Conservation (phyloP, 2,888 invertebrate species). For the Neoitamus cyanurus region DNA sequence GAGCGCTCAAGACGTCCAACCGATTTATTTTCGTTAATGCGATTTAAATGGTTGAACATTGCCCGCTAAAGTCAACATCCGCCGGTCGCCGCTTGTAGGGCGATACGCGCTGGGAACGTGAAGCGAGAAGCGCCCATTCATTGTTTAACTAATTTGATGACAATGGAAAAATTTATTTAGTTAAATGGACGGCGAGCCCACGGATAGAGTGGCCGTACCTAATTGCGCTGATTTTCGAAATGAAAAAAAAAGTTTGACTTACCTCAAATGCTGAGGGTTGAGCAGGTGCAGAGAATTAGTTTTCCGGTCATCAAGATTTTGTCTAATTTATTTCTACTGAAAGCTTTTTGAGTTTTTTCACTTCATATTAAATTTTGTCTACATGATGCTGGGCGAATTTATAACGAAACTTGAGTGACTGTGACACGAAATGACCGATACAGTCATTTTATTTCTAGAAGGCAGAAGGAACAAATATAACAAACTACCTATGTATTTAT, state of each 20-base stretch:
- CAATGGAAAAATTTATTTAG: constrained; percentile 37
- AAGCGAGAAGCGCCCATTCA: neutral
- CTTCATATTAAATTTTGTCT: no score
- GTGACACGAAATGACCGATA: no score
- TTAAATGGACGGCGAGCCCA: neutral
- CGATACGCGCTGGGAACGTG: neutral
- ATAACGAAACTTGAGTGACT: no score
- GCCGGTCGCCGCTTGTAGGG: neutral
- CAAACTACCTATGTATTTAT: no score
- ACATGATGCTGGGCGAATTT: no score
- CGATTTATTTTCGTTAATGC: constrained; percentile 37
- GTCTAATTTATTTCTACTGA: neutral
- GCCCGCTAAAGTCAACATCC: constrained; percentile 26
- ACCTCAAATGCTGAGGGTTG: neutral
- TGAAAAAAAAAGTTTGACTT: neutral
- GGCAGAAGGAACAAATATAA: no score
- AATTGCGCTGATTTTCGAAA: constrained; percentile 13
- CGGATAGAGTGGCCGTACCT: neutral
- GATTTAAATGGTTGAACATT: constrained; percentile 41
- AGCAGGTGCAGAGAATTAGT: neutral
- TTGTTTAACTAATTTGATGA: constrained; percentile 42
- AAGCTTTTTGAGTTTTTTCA: neutral
- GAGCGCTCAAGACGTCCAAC: neutral
- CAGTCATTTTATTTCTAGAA: no score
- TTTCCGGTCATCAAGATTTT: neutral